Evolutionary conservation across 2,797 vertebrate species (phyloP).

Genomic region (Eleutherodactylus coqui): DNA sequence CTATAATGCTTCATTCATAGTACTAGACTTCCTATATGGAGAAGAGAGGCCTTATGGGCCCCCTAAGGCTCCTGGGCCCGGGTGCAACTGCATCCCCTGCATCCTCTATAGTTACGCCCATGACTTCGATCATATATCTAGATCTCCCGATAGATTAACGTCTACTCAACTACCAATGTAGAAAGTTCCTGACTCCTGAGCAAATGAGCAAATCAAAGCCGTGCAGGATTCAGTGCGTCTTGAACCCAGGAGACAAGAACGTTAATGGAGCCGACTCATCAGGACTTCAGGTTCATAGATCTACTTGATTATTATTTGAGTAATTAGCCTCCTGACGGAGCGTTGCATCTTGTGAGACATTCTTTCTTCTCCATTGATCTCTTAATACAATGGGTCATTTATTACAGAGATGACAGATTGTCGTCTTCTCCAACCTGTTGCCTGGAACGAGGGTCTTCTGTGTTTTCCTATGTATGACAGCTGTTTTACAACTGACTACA

Average conservation of each 20-base stretch:
- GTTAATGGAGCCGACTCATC: background rate
- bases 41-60: too few relatives aligned
- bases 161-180: background rate
- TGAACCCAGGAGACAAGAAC: background rate
- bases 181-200: background rate
- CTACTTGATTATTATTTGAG: slow-evolving; percentile 11
- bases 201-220: background rate
- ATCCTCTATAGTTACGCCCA: too few relatives aligned
- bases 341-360: slow-evolving; percentile 7
- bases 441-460: background rate
- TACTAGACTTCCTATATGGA: too few relatives aligned
- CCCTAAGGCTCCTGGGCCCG: too few relatives aligned
- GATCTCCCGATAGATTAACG: background rate
- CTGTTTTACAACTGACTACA: background rate
- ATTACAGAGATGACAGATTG: background rate
- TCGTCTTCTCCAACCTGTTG: slow-evolving; percentile 1
- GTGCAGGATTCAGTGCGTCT: background rate
- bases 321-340: slow-evolving; percentile 9
- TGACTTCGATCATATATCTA: background rate
- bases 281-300: background rate
- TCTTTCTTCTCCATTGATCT: slow-evolving; percentile 30
- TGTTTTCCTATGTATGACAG: background rate
- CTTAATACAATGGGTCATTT: slow-evolving; percentile 18
- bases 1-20: too few relatives aligned
- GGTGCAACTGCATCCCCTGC: too few relatives aligned